Conservation (phyloP, 2,888 invertebrate species). For the Lasioglossum vierecki region DNA sequence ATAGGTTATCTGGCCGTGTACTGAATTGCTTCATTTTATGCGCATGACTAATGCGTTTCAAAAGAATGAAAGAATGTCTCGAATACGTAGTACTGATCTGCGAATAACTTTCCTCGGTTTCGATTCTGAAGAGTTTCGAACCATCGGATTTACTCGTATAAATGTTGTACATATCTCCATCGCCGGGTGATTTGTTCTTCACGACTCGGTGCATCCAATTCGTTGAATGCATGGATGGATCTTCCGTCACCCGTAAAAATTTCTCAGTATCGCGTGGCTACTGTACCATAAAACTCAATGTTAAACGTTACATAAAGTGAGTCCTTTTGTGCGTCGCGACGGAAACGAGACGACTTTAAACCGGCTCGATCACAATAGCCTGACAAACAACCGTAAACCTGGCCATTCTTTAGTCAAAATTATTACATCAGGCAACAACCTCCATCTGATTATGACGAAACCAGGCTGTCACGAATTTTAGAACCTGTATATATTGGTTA, state of each 20-base stretch:
- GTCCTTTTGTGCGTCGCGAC: slow-evolving; percentile 2
- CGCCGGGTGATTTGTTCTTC: slow-evolving; percentile 40
- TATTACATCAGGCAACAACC: not conserved
- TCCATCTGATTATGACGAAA: not conserved
- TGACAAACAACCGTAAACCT: not conserved
- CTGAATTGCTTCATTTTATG: not conserved
- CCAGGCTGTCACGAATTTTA: not conserved
- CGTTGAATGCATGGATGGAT: slow-evolving; percentile 56
- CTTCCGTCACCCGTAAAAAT: slow-evolving; percentile 48
- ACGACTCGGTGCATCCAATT: slow-evolving; percentile 55
- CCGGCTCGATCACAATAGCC: slow-evolving; percentile 6
- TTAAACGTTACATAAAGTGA: slow-evolving; percentile 25
- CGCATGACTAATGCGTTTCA: too few species aligned
- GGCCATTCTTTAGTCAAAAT: not conserved
- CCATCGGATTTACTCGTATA: not conserved
- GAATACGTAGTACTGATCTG: not conserved
- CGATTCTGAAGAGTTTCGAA: not conserved
- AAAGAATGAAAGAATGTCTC: not conserved
- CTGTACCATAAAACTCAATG: slow-evolving; percentile 51
- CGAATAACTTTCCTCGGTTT: not conserved
- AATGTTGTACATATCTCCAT: slow-evolving; percentile 1
- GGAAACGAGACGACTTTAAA: slow-evolving; percentile 22
- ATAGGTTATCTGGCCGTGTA: not conserved
- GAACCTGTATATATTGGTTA: not conserved
- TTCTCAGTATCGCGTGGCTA: slow-evolving; percentile 40